These are phyloP conservation scores for Netelia virgata DNA, from an alignment of 2,888 invertebrate species.

Conservation along the genomic window DNA sequence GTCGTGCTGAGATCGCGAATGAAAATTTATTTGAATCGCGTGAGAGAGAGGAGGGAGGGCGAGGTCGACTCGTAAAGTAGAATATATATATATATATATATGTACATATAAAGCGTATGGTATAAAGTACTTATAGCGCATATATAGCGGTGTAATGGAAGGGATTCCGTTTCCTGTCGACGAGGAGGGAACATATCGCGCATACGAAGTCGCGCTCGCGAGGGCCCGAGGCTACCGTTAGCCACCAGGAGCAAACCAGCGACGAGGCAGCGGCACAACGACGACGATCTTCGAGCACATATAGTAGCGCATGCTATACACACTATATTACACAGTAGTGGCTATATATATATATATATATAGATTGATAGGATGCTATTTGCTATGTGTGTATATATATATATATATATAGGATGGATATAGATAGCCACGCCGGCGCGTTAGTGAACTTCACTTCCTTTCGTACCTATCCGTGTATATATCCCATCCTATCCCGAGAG, in stretches of 20 bases:
- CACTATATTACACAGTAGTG: not conserved
- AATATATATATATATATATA: conserved; percentile 21
- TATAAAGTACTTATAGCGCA: conserved; percentile 69
- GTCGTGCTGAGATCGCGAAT: not conserved
- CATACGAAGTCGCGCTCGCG: conserved; percentile 78
- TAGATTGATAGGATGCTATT: not conserved
- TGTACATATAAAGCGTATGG: not conserved
- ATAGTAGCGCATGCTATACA: conserved; percentile 3
- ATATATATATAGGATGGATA: conserved; percentile 7
- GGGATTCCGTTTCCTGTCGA: conserved; percentile 82
- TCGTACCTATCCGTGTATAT: conserved; percentile 66
- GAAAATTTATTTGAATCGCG: not conserved
- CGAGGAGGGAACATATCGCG: conserved; percentile 78
- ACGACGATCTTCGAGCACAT: conserved; percentile 26
- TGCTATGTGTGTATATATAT: not conserved
- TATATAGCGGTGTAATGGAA: conserved; percentile 75
- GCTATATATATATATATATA: not conserved
- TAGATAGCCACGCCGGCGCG: conserved; percentile 62
- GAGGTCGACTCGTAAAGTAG: conserved; percentile 43
- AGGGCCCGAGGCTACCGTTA: conserved; percentile 71
- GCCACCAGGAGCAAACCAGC: conserved; percentile 52
- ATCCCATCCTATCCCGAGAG: conserved; percentile 19
- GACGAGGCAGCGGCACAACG: conserved; percentile 51
- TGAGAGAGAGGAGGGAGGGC: conserved; percentile 7
- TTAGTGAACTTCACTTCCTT: conserved; percentile 71